Base-by-base conservation (phyloP, 2,797 vertebrate genomes). In the Synaphobranchus kaupii region DNA sequence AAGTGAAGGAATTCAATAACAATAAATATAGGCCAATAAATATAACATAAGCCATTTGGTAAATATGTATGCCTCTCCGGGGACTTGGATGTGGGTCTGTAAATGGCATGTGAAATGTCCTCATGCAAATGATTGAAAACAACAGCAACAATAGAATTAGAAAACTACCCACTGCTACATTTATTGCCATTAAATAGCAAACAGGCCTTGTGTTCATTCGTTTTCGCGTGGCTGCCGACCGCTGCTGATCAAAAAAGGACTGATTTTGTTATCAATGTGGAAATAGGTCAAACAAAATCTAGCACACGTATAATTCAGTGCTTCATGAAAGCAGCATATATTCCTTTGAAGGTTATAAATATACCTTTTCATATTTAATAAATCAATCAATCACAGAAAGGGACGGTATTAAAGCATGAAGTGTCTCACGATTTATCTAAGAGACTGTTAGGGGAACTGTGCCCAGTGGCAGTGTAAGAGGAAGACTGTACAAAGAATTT, bases 281-380 rank as follows among this genome's bases (percentile, higher is more conserved):
- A 54, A 85, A 86, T 83, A 58, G 88, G 89, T 86, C 85, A 85
- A 81, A 76, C 56, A 56, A 54, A 86, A 87, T 88, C 86, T 85
- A 82, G 85, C 86, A 63, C 80, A 84, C 22, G 60, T 60, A 48
- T 80, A 87, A 87, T 73, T 85, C n/a, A 58, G 58, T 39, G 25
- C 73, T 82, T 66, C 71, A 73, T 60, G 48, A 71, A 85, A 56
- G 80, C 78, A 47, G 73, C 68, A 63, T 44, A 66, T 44, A 78
- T 84, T 68, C 20, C 58, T 22, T 50, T 82, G 86, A 86, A 39
- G 50, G n/a, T 56, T 48, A 48, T 60, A 76, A 63, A 58, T 68
- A 25, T 6, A n/a, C 84, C 86, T 84, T 84, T 66, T 66, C 54
- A 84, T 84, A 63, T 63, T 47, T 84, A 20, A 66, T 63, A 84